A percentile compares a stretch with the other conserved stretches of the same genome.
Evolutionary conservation across 2,888 invertebrate genomes (phyloP).

Genomic region (Acronicta aceris): DNA sequence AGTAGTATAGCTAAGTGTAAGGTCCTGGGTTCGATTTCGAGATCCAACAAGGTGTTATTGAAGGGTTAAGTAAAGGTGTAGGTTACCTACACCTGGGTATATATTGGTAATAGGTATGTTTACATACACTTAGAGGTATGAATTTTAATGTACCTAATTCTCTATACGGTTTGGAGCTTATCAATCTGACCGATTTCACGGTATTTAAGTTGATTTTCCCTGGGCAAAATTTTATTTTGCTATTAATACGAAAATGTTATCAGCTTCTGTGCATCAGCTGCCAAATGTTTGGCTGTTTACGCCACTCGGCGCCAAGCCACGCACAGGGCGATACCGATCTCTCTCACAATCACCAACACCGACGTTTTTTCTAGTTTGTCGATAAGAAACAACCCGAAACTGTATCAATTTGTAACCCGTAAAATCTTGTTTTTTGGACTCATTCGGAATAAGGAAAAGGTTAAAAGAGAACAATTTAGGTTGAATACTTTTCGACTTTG

Average conservation of each 20-base stretch:
- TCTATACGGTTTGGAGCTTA: too few relatives aligned
- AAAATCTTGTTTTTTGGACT: slow-evolving; percentile 9
- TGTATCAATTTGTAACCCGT: slow-evolving; percentile 26
- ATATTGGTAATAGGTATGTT: too few relatives aligned
- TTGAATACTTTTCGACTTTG: too few relatives aligned
- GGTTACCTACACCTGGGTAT: too few relatives aligned
- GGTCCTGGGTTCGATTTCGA: too few relatives aligned
- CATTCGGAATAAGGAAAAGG: too few relatives aligned
- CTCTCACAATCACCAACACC: slow-evolving; percentile 60
- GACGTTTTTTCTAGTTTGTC: slow-evolving; percentile 59
- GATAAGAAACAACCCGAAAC: slow-evolving; percentile 44
- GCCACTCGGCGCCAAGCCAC: slow-evolving; percentile 65
- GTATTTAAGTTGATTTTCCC: not conserved
- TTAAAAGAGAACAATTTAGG: too few relatives aligned
- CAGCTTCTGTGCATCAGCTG: slow-evolving; percentile 49
- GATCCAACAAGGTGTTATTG: too few relatives aligned
- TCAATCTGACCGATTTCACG: not conserved
- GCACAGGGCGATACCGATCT: slow-evolving; percentile 68
- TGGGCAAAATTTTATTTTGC: not conserved
- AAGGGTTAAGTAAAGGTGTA: too few relatives aligned
- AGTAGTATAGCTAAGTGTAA: too few relatives aligned
- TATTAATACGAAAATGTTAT: slow-evolving; percentile 53
- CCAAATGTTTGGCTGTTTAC: slow-evolving; percentile 79
- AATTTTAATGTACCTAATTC: too few relatives aligned
- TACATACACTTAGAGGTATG: too few relatives aligned